Conservation (phyloP, 2,888 invertebrate species). For the Gastrophysa polygoni region DNA sequence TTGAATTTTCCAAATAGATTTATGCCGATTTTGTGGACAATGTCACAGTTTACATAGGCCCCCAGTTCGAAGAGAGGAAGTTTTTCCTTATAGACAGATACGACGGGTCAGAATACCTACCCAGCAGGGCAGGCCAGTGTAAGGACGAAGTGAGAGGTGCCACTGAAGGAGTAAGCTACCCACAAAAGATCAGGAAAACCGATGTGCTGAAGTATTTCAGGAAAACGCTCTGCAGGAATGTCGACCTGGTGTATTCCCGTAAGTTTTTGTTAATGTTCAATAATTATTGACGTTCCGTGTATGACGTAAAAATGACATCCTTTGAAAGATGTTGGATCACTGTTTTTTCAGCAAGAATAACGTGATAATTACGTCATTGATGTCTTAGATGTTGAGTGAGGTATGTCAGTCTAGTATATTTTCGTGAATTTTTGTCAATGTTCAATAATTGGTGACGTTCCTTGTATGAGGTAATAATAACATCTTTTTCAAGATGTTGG, state of each 20-base stretch:
- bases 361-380: too few relatives aligned
- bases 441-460: too few relatives aligned
- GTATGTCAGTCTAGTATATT: too few relatives aligned
- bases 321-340: too few relatives aligned
- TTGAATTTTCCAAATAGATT: slow-evolving; percentile 58
- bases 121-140: slow-evolving; percentile 64
- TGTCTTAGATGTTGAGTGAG: too few relatives aligned
- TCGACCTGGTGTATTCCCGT: slow-evolving; percentile 65
- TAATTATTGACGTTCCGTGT: too few relatives aligned
- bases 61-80: slow-evolving; percentile 62
- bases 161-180: slow-evolving; percentile 69
- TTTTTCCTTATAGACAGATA: slow-evolving; percentile 70
- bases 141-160: slow-evolving; percentile 66
- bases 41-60: slow-evolving; percentile 68
- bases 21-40: slow-evolving; percentile 67
- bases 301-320: too few relatives aligned
- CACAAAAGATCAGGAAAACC: slow-evolving; percentile 65
- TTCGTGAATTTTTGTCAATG: too few relatives aligned
- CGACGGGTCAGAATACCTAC: slow-evolving; percentile 63
- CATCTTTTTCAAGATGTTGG: too few relatives aligned
- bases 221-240: slow-evolving; percentile 70
- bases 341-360: too few relatives aligned
- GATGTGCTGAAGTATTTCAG: slow-evolving; percentile 69
- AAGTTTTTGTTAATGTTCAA: too few relatives aligned
- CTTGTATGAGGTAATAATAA: too few relatives aligned